Base-by-base conservation (phyloP, 2,113 vertebrate species). In the Ceyx margarethae region DNA sequence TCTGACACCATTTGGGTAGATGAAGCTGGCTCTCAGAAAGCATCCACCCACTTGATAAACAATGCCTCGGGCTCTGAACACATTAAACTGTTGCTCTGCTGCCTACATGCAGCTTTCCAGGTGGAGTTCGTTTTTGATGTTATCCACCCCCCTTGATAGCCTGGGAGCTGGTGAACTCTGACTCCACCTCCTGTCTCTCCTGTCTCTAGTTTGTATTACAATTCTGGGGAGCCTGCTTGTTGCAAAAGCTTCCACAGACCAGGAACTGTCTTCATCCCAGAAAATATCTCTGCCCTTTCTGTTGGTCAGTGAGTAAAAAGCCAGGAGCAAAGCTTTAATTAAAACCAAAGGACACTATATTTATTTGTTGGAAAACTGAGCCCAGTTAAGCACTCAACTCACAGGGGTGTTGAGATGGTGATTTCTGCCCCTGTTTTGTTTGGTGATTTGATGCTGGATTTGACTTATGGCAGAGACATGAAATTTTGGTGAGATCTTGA, bases 41-140 rank as follows among this genome's bases (percentile, higher is more conserved):
- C 93, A 88, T 85, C 96, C 94, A 78, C 95, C 94, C 92, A 93
- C 96, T 91, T 90, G 75, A 74, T 94, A 74, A 94, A 94, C 64
- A 81, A 37, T 64, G 94, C 94, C 92, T 89, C 53, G 13, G 73
- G 93, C 92, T 74, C 73, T 3, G 42, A 95, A 82, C 6, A 0
- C 75, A 37, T 93, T 90, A 62, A 94, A 88, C 84, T 77, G 65
- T 84, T 94, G 89, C 85, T 93, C 66, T 89, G 72, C 81, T 95
- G 83, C 72, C 74, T 88, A 77, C 83, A 72, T 78, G 77, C 73
- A 85, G 74, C 89, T 84, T 90, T 93, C 94, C 96, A 93, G 93
- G 95, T 95, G 95, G 94, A 91, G 81, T 77, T 91, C 69, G 77
- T 11, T 92, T 94, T 76, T 71, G 84, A 85, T 92, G 45, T 91